These are phyloP conservation scores for Drosophila pectinifera DNA, from an alignment of 1,140 invertebrate species.

Conservation along the genomic window DNA sequence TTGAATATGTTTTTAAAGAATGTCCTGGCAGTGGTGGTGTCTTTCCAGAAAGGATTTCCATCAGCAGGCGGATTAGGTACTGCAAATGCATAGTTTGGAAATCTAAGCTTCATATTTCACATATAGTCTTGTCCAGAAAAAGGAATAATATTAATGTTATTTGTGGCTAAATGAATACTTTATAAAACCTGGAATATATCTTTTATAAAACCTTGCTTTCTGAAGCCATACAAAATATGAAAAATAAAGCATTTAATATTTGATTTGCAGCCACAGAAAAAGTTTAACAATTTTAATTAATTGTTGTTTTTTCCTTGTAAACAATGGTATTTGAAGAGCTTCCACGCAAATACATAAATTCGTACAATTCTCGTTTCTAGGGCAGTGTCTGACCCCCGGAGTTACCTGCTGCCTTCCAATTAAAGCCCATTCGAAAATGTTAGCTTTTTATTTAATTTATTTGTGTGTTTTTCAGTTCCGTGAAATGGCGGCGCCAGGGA, in stretches of 20 bases:
- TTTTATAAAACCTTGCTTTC: too few species aligned
- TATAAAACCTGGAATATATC: too few species aligned
- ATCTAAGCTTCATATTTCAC: too few species aligned
- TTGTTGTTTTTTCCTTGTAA: too few species aligned
- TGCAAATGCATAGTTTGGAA: neutral
- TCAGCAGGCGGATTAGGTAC: neutral
- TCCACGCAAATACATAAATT: conserved; percentile 6
- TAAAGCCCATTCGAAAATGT: conserved; percentile 41
- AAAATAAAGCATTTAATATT: too few species aligned
- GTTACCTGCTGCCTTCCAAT: conserved; percentile 36
- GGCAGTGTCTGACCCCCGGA: neutral
- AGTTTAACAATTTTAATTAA: too few species aligned
- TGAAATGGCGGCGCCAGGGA: conserved; percentile 63
- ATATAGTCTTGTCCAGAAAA: too few species aligned
- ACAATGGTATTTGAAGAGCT: neutral
- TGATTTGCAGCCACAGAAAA: too few species aligned
- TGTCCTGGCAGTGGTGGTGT: neutral
- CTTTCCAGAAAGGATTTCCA: neutral
- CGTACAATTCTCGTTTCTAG: neutral
- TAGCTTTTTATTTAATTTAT: conserved; percentile 50
- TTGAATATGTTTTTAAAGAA: conserved; percentile 15
- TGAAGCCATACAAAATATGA: too few species aligned
- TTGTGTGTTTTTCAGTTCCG: conserved; percentile 39
- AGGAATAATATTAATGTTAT: too few species aligned
- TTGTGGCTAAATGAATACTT: too few species aligned